Percentiles rank a stretch among this genome's conserved stretches.
These are phyloP conservation scores for Ibidorhyncha struthersii DNA, from an alignment of 2,113 vertebrate genomes.

Conservation along the genomic window DNA sequence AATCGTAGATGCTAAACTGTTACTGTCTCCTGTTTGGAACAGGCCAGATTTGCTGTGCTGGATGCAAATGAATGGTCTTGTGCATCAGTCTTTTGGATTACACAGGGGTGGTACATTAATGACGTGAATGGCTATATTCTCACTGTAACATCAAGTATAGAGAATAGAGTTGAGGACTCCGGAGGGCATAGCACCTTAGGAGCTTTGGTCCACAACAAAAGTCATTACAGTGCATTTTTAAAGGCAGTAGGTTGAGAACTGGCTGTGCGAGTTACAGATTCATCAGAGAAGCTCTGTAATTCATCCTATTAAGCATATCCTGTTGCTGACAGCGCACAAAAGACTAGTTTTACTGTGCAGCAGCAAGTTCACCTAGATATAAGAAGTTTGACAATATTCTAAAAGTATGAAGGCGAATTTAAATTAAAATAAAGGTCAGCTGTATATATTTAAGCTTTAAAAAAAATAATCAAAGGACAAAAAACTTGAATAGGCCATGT, in stretches of 20 bases:
- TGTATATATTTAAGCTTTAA: not conserved
- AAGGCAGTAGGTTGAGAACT: not conserved
- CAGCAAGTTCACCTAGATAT: not conserved
- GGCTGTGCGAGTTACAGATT: not conserved
- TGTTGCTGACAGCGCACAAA: not conserved
- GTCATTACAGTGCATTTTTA: not conserved
- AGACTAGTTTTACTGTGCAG: not conserved
- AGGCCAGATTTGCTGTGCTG: not conserved
- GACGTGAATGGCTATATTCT: not conserved
- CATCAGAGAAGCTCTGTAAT: not conserved
- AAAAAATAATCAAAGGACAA: not conserved
- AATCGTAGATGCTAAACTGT: not conserved
- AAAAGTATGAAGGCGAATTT: not conserved
- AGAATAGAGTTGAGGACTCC: not conserved
- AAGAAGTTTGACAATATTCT: not conserved
- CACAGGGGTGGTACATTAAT: not conserved
- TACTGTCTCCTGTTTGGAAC: not conserved
- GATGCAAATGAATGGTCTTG: not conserved
- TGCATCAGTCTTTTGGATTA: not conserved
- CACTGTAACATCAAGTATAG: not conserved
- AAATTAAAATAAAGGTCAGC: slow-evolving; percentile 18
- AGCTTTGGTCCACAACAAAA: not conserved
- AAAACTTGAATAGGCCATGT: not conserved
- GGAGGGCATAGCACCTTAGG: not conserved
- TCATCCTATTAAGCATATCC: not conserved